Base-by-base conservation (phyloP, 2,888 invertebrate genomes). In the Ligdia adustata region DNA sequence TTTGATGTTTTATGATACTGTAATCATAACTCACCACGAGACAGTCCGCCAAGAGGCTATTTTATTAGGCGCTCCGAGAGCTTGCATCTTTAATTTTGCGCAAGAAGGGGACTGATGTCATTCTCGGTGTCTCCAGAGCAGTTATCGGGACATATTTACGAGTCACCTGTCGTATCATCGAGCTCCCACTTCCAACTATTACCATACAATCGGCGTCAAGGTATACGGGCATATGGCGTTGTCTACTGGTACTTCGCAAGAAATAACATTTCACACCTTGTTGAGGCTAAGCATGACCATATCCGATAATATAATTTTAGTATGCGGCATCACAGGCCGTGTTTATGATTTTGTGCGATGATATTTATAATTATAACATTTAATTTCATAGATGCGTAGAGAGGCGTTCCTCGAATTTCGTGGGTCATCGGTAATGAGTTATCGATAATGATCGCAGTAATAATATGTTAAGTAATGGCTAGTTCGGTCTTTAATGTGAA, bases 361-460 rank as follows among this genome's bases (percentile, higher is more conserved):
- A 64, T 51, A 53, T 59, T 60, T 52, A 60, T 66, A 62, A 68
- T 69, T 57, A 63, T 66, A 64, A 62, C 60, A 62, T 66, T 66
- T 65, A 69, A 69, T 65, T 62, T 58, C 55, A 44, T 48, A 43
- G 39, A 47, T 42, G 39, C 44, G 70, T 62, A 72, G 42, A 16
- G 40, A 41, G 87, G 87, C 85, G 86, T 76, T 66, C 50, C 75
- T 64, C 64, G 72, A 78, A 81, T 76, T 73, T 74, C 75, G 75
- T 79, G 75, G 73, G 68, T 64, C 69, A 69, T 70, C 62, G n/a
- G 69, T 82, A 81, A 83, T 79, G 81, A 79, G 68, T 73, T 77
- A 73, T 64, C 66, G 85, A 87, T 86, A 75, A 77, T 71, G 63
- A 84, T 86, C 84, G 65, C 54, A 53, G 57, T 80, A 80, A 81